Evolutionary conservation across 2,113 vertebrate species (phyloP), one percentile per base, ranked within the genome.

Genomic region (Acanthochromis polyacanthus): DNA sequence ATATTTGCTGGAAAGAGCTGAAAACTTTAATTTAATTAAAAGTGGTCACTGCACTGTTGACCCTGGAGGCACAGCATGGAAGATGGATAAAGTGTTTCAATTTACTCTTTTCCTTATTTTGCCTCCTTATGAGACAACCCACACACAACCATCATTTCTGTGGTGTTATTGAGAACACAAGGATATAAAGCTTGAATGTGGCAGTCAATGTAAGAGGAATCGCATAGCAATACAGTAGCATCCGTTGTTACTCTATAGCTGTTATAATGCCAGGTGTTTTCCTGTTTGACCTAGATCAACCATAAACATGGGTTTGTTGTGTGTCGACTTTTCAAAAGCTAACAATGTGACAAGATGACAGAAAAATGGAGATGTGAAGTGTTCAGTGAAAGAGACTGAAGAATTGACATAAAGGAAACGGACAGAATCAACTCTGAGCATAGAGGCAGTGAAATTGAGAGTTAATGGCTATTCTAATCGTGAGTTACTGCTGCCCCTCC

Each of bases 391-490:
- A 60, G 15, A 38, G 38, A 57, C 30, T 55, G 40, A 82, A 76
- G 22, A 43, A 40, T 30, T 59, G 28, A 48, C n/a, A 23, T 23
- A 43, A 71, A 84, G 53, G 62, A 30, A 23, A 3, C 12, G 25
- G 48, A 70, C n/a, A 10, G 20, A 59, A 63, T 76, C 59, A 73
- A 32, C 64, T 65, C 46, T 20, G 75, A 46, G 48, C 48, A 70
- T 36, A 65, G 64, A 84, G 58, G 63, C 56, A 77, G 66, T 11
- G 38, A 79, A 36, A 80, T 50, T 59, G 55, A 80, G 78, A 84
- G 68, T 82, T 59, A 85, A 87, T 86, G 66, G 20, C 23, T 81
- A 63, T 71, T 85, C 65, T 83, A 85, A 81, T 86, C 30, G 51
- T 77, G 82, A 88, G 60, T 69, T 71, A 71, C 85, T 55, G 22